Percentiles rank a stretch among this genome's conserved stretches.
phyloP scores from a whole-genome alignment of 1,140 invertebrate species.

The Nephila pilipes region DNA sequence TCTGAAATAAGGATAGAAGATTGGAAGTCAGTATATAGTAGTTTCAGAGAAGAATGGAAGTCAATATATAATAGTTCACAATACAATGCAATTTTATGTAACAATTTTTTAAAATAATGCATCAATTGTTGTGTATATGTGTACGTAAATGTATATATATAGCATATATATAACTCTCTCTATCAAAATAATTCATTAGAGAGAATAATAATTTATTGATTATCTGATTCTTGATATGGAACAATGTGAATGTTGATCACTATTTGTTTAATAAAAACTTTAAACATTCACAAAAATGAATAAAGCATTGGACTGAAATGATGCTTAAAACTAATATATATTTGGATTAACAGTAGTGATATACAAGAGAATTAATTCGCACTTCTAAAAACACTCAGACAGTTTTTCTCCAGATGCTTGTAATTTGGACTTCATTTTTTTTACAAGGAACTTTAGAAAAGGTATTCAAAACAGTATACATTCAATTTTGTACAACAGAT shows the following conservation, averaged over 20 bases:
- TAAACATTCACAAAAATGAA: background rate
- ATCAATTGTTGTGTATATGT: background rate
- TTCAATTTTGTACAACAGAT: background rate
- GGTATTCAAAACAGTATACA: background rate
- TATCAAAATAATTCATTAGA: background rate
- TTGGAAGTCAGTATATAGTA: conserved; percentile 1
- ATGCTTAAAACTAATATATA: background rate
- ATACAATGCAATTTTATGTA: background rate
- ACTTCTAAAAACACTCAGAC: background rate
- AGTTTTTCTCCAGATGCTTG: background rate
- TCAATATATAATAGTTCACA: background rate
- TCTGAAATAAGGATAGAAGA: background rate
- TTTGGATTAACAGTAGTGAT: background rate
- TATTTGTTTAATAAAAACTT: background rate
- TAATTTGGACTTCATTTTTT: background rate
- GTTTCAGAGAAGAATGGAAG: background rate
- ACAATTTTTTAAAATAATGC: background rate
- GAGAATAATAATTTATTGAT: background rate
- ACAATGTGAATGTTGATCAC: background rate
- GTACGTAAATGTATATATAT: background rate
- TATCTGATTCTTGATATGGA: conserved; percentile 24
- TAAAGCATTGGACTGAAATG: conserved; percentile 1
- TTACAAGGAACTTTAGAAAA: background rate
- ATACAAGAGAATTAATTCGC: background rate
- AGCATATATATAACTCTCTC: background rate